Evolutionary conservation across 2,113 vertebrate species (phyloP), one percentile per base, ranked within the genome.

Genomic region (Ovis canadensis): DNA sequence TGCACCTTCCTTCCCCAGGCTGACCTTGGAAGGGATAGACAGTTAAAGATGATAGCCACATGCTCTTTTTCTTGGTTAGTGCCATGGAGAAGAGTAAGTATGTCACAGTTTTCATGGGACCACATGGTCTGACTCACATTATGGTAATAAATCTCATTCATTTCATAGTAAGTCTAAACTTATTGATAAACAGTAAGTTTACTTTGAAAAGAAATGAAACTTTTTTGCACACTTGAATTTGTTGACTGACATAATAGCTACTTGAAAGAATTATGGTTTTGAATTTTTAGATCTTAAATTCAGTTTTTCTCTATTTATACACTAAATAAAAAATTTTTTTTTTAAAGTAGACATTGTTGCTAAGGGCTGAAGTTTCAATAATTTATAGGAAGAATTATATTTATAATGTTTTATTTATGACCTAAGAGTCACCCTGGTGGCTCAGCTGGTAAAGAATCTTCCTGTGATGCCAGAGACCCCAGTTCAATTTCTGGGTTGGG

Each of bases 261-360:
- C 3, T 54, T 17, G 40, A 90, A 9, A 94, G 23, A 92, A 48
- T 60, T 71, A 31, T n/a, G 33, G n/a, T 80, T 92, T 82, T 55
- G 3, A 93, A 96, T 16, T 89, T 92, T 94, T 83, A 80, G 62
- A 40, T 88, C 31, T 94, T 55, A 83, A 87, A 54, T 85, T 94
- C 6, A 67, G 13, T 5, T 82, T n/a, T 77, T 60, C n/a, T 93
- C 21, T 89, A 60, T 64, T 86, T 91, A 77, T 64, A 52, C 12
- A 55, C 3, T 25, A 55, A 74, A 52, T 85, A 17, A 59, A 89
- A 45, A 43, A 5, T 43, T 2, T 0, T 9, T 64, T 77, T 84
- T 64, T 77, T n/a, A n/a, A 33, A 43, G 31, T 85, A 78, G 17
- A 74, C 27, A n/a, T 33, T 23, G 19, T 59, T 86, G 55, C 15